These are phyloP conservation scores for Drosophila gunungcola DNA, from an alignment of 1,140 invertebrate genomes.

Conservation along the genomic window DNA sequence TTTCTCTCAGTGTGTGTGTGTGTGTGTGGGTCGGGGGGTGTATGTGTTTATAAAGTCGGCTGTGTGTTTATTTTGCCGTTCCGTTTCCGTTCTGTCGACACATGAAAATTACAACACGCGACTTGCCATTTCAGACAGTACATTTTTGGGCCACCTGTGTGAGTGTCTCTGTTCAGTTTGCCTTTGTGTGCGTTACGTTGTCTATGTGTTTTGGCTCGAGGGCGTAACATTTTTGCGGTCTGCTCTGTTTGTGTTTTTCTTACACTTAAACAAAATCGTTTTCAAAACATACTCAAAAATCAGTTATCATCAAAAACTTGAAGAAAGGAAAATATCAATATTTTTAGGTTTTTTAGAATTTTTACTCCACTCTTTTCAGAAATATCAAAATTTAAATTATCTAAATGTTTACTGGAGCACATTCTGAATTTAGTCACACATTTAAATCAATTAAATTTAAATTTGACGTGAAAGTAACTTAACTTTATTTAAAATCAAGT, in stretches of 20 bases:
- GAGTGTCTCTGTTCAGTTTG: slow-evolving; percentile 13
- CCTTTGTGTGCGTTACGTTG: not conserved
- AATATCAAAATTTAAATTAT: too few species aligned
- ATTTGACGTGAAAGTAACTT: too few species aligned
- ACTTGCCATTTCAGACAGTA: slow-evolving; percentile 46
- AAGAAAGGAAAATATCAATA: not conserved
- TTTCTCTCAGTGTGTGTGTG: not conserved
- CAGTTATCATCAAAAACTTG: slow-evolving; percentile 1
- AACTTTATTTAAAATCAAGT: too few species aligned
- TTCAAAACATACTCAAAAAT: not conserved
- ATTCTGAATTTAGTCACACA: too few species aligned
- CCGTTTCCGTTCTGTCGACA: slow-evolving; percentile 52
- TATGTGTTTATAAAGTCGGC: slow-evolving; percentile 12
- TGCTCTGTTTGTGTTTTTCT: slow-evolving; percentile 7
- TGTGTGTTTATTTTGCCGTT: slow-evolving; percentile 40
- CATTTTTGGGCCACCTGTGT: slow-evolving; percentile 50
- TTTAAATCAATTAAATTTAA: too few species aligned
- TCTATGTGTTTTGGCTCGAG: slow-evolving; percentile 6
- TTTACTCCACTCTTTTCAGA: not conserved
- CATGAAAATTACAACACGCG: slow-evolving; percentile 52
- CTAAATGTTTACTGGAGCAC: too few species aligned
- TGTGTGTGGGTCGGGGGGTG: not conserved
- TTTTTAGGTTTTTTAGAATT: not conserved
- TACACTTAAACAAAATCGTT: slow-evolving; percentile 3
- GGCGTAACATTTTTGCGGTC: slow-evolving; percentile 39